Base-by-base conservation (phyloP, 2,113 vertebrate genomes). In the Phyllopteryx taeniolatus region DNA sequence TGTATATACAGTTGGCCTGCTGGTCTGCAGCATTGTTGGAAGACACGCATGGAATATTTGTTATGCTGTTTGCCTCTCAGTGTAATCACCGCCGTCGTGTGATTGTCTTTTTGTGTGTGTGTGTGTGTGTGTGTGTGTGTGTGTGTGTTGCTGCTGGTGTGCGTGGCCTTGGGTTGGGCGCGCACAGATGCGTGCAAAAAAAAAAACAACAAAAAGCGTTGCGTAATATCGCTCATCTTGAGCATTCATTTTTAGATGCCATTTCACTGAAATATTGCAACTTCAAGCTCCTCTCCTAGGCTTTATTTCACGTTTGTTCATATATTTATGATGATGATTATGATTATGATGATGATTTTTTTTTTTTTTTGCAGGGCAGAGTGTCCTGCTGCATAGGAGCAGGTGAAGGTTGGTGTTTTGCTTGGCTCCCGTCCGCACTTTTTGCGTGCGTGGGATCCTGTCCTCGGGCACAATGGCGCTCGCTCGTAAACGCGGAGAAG, bases 401-500 rank as follows among this genome's bases (percentile, higher is more conserved):
- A 99, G 97, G 97, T 98, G 97, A 98, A 96, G 63, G 63, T 13
- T 66, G 47, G 94, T 97, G 95, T 96, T 98, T 97, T 96, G 96
- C 94, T 96, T 98, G 98, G 96, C 98, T 96, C 94, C 93, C 47
- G 91, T 94, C 95, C 95, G 96, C 96, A 96, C 95, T 98, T 96
- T 98, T 96, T 98, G 95, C 95, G 95, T 95, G 95, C 95, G 96
- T 94, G 95, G 95, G 94, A 98, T 95, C 94, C 94, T 98, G 93
- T 96, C 96, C 96, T 92, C 94, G 87, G 96, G 95, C 96, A 94
- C 96, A 95, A 95, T 95, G 27, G 59, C 93, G 95, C 94, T 94
- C 94, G 93, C 94, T 95, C 95, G 95, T 94, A 97, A 95, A 96
- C 92, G 67, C 72, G 43, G 44, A 31, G 27, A 51, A 53, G 31